Percentiles rank a stretch among this genome's conserved stretches.
These are phyloP conservation scores for Anagyrus pseudococci DNA, from an alignment of 2,888 invertebrate species.

Conservation along the genomic window DNA sequence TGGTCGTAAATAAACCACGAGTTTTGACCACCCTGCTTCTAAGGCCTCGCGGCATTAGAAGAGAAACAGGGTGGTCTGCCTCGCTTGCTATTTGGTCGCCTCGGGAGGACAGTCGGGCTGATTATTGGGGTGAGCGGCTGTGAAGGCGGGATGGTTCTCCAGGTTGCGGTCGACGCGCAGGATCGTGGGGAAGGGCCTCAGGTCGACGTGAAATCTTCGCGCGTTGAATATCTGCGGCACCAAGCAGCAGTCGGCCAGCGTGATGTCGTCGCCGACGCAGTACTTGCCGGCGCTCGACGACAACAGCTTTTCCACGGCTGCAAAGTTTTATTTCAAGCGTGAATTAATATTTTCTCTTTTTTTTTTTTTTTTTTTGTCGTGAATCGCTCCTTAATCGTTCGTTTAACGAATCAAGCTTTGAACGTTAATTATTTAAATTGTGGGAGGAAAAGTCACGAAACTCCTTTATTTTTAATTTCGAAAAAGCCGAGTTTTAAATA, in stretches of 20 bases:
- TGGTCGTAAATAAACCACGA: conserved; percentile 29
- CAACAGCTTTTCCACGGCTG: conserved; percentile 87
- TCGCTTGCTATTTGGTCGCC: conserved; percentile 73
- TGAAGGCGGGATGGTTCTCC: conserved; percentile 87
- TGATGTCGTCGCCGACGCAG: conserved; percentile 92
- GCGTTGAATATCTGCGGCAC: conserved; percentile 97
- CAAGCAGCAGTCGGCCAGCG: conserved; percentile 92
- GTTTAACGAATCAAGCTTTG: too few species aligned
- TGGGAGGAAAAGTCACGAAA: too few species aligned
- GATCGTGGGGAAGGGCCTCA: conserved; percentile 89
- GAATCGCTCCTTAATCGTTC: too few species aligned
- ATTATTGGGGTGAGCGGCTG: conserved; percentile 87
- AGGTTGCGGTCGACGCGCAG: conserved; percentile 85
- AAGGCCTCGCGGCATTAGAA: conserved; percentile 56
- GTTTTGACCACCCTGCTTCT: conserved; percentile 43
- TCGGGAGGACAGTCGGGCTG: conserved; percentile 96
- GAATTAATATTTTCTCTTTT: too few species aligned
- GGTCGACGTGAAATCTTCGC: conserved; percentile 91
- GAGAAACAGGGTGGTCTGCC: conserved; percentile 61
- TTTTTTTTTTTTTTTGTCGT: conserved; percentile 2
- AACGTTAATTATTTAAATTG: too few species aligned
- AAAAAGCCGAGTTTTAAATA: too few species aligned
- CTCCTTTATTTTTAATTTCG: too few species aligned
- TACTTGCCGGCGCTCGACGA: conserved; percentile 87
- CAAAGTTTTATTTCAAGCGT: conserved; percentile 44